A percentile compares a stretch with the other conserved stretches of the same genome.
Conservation (phyloP, 2,888 invertebrate species). For the Strigamia transsilvanica region DNA sequence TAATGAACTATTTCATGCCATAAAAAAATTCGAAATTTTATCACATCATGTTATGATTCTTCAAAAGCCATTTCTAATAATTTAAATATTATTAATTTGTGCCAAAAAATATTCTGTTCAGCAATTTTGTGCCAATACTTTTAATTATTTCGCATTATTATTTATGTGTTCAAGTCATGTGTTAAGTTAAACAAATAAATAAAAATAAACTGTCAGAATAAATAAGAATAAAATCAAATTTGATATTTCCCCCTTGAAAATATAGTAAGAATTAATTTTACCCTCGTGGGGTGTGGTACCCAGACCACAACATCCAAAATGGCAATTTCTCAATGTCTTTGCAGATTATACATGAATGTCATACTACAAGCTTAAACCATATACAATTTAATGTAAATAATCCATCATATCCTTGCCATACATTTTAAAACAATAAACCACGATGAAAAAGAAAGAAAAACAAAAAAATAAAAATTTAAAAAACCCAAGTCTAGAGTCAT, state of each 20-base stretch:
- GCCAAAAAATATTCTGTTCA: constrained; percentile 30
- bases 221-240: not conserved
- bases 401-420: not conserved
- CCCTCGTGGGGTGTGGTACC: constrained; percentile 11
- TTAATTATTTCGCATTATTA: constrained; percentile 9
- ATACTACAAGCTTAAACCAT: not conserved
- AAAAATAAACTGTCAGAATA: constrained; percentile 5
- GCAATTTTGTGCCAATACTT: constrained; percentile 3
- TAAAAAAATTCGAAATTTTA: not conserved
- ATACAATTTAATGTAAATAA: not conserved
- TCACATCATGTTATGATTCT: not conserved
- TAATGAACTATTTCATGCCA: too few relatives aligned
- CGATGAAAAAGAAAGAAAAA: not conserved
- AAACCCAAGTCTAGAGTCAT: not conserved
- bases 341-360: constrained; percentile 14
- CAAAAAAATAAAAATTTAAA: not conserved
- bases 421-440: not conserved
- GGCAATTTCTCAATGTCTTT: constrained; percentile 13
- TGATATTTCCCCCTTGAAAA: constrained; percentile 15
- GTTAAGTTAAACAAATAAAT: not conserved
- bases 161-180: not conserved
- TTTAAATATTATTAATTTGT: constrained; percentile 9
- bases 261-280: not conserved
- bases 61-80: not conserved
- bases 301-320: constrained; percentile 25